Evolutionary conservation across 1,140 invertebrate species (phyloP).

Genomic region (Pseudobourletiella spinata): DNA sequence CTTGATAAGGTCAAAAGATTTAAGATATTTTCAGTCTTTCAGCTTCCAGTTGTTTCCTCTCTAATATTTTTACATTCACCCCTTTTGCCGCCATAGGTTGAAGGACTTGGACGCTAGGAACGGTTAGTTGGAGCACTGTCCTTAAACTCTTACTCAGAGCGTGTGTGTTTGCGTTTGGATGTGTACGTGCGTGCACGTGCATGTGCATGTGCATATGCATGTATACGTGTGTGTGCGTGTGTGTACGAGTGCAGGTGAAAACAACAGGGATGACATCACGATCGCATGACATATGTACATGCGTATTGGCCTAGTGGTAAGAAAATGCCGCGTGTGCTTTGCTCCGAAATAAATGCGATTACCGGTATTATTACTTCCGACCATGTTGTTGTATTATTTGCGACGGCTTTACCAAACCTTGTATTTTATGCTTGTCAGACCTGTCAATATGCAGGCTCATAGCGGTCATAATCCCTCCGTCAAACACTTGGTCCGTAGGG

Average conservation of each 20-base stretch:
- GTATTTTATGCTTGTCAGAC: conserved; percentile 1
- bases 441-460: not conserved
- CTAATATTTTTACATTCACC: too few species aligned
- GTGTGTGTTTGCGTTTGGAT: too few species aligned
- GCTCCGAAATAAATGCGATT: not conserved
- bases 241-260: not conserved
- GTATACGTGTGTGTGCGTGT: not conserved
- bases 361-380: not conserved
- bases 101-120: too few species aligned
- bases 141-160: too few species aligned
- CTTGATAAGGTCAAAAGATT: too few species aligned
- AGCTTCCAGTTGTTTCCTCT: too few species aligned
- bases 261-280: not conserved
- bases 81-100: too few species aligned
- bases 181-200: too few species aligned
- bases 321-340: not conserved
- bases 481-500: not conserved
- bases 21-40: too few species aligned
- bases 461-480: not conserved
- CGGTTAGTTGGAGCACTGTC: too few species aligned
- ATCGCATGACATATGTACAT: not conserved
- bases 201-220: not conserved
- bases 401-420: not conserved
- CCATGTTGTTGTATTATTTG: conserved; percentile 6
- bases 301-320: not conserved